Percentiles rank a stretch among this genome's conserved stretches.
These are phyloP conservation scores for Serinus canaria DNA, from an alignment of 2,113 vertebrate genomes.

Conservation along the genomic window DNA sequence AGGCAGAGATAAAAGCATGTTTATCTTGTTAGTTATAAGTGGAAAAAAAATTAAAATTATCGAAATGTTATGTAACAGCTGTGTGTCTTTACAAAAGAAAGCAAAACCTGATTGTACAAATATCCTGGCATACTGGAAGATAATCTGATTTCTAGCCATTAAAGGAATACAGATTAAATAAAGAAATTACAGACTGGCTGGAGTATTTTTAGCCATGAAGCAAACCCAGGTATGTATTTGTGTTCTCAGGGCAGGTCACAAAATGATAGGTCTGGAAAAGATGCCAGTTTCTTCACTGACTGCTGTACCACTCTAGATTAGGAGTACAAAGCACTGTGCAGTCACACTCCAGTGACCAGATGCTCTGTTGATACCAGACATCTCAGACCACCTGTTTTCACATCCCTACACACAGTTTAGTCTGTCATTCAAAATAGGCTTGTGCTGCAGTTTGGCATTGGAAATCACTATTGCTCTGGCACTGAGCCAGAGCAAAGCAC, in stretches of 20 bases:
- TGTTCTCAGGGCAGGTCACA: neutral
- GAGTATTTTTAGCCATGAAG: neutral
- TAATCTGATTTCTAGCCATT: neutral
- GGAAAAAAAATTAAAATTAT: neutral
- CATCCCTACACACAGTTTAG: constrained; percentile 48
- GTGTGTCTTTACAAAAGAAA: neutral
- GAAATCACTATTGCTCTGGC: constrained; percentile 57
- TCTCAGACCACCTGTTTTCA: constrained; percentile 78
- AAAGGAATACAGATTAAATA: neutral
- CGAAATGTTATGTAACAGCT: neutral
- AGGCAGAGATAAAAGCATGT: neutral
- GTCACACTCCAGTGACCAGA: constrained; percentile 70
- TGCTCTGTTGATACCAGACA: constrained; percentile 66
- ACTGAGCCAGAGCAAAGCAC: constrained; percentile 28
- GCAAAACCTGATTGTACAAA: neutral
- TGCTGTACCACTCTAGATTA: constrained; percentile 7
- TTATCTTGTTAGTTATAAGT: neutral
- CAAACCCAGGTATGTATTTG: neutral
- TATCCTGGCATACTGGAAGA: neutral
- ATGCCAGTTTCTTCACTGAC: neutral
- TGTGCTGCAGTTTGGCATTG: constrained; percentile 49
- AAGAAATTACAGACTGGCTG: neutral
- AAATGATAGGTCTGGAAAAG: constrained; percentile 1
- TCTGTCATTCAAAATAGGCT: constrained; percentile 69
- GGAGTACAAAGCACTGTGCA: constrained; percentile 26